A percentile compares a stretch with the other conserved stretches of the same genome.
Evolutionary conservation across 2,113 vertebrate genomes (phyloP).

Genomic region (Pelodiscus sinensis): DNA sequence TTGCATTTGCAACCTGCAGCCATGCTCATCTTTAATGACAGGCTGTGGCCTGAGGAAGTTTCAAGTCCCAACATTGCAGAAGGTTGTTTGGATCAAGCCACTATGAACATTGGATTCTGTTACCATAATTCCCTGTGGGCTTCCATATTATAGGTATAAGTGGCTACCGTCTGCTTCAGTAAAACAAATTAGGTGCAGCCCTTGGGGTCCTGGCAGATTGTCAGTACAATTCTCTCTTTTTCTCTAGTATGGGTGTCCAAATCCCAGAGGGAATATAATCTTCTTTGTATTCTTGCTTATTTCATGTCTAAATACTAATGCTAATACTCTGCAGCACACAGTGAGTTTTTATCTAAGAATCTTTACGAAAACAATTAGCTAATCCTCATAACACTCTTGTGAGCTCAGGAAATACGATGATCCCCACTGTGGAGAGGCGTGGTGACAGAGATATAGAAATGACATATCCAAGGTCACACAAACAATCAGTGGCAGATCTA

Average conservation of each 20-base stretch:
- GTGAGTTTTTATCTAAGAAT: not conserved
- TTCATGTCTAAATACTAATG: not conserved
- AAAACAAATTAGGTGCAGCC: not conserved
- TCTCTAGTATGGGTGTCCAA: fast-evolving
- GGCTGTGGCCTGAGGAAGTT: not conserved
- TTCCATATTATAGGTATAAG: not conserved
- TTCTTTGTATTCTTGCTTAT: not conserved
- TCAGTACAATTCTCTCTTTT: not conserved
- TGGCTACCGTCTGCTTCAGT: not conserved
- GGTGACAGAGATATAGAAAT: not conserved
- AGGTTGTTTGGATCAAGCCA: not conserved
- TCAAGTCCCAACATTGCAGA: not conserved
- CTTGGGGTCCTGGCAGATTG: not conserved
- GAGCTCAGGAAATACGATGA: not conserved
- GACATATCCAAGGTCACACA: not conserved
- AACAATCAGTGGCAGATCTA: not conserved
- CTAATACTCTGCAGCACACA: not conserved
- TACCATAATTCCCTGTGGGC: not conserved
- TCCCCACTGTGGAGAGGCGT: not conserved
- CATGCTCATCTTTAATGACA: not conserved
- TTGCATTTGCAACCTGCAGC: not conserved
- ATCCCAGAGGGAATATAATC: not conserved
- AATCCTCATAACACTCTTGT: not conserved
- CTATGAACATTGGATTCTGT: not conserved
- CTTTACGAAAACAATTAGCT: not conserved